phyloP scores from a whole-genome alignment of 1,140 invertebrate species.

The Drepana arcuata region DNA sequence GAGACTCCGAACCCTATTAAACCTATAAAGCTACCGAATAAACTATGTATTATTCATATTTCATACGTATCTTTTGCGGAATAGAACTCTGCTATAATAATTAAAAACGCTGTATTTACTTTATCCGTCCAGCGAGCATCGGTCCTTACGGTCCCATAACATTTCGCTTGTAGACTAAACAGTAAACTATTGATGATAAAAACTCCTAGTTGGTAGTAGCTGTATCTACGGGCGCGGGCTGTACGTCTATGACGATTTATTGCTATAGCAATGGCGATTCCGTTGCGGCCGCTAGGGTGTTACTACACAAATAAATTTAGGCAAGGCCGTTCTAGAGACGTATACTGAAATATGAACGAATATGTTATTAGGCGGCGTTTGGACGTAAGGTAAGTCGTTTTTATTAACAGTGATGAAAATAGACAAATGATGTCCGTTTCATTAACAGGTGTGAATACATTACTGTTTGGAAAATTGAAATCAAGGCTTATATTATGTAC shows the following conservation, averaged over 20 bases:
- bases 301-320: conserved; percentile 48
- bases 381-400: conserved; percentile 1
- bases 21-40: too few relatives aligned
- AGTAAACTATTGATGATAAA: conserved; percentile 39
- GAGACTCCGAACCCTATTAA: too few relatives aligned
- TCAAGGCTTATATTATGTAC: too few relatives aligned
- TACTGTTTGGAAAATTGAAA: too few relatives aligned
- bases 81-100: too few relatives aligned
- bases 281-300: conserved; percentile 27
- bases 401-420: too few relatives aligned
- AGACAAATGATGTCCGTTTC: too few relatives aligned
- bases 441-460: too few relatives aligned
- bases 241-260: conserved; percentile 44
- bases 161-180: conserved; percentile 13
- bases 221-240: conserved; percentile 12
- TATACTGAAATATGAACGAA: conserved; percentile 28
- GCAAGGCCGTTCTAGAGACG: conserved; percentile 18
- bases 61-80: too few relatives aligned
- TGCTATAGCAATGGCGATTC: conserved; percentile 35
- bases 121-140: too few relatives aligned
- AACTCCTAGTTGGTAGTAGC: conserved; percentile 21
- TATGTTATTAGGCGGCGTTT: conserved; percentile 24
- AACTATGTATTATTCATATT: too few relatives aligned
- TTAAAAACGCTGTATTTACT: too few relatives aligned
- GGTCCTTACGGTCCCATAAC: conserved; percentile 2